Evolutionary conservation across 2,888 invertebrate genomes (phyloP).

Genomic region (Selenia dentaria): DNA sequence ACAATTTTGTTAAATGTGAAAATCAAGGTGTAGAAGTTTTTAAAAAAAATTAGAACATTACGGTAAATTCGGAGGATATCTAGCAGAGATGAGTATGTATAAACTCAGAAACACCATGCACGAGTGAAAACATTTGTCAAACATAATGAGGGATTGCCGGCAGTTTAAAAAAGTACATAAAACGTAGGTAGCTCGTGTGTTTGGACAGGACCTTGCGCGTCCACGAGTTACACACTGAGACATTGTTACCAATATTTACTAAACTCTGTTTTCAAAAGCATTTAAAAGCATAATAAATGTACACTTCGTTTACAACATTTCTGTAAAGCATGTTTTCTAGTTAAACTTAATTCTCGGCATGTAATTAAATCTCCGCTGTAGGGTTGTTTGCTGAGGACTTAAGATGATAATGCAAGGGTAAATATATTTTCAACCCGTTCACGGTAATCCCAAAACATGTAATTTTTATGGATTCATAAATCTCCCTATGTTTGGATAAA

Average conservation of each 20-base stretch:
- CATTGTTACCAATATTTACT: conserved; percentile 44
- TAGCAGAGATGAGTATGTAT: too few relatives aligned
- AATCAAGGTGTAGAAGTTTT: too few relatives aligned
- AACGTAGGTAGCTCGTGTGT: conserved; percentile 41
- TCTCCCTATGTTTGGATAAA: too few relatives aligned
- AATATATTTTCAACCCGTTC: conserved; percentile 52
- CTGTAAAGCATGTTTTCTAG: conserved; percentile 44
- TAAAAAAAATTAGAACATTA: too few relatives aligned
- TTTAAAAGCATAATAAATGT: conserved; percentile 42
- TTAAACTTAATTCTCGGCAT: conserved; percentile 48
- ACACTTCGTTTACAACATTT: conserved; percentile 25
- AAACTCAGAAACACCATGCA: conserved; percentile 43
- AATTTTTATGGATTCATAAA: too few relatives aligned
- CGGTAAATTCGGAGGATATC: too few relatives aligned
- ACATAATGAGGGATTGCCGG: conserved; percentile 57
- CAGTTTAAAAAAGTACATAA: conserved; percentile 53
- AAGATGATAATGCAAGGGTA: conserved; percentile 56
- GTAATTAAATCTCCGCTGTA: conserved; percentile 58
- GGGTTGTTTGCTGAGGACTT: conserved; percentile 61
- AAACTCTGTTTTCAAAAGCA: conserved; percentile 38
- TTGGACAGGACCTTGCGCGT: conserved; percentile 45
- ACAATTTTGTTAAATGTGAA: too few relatives aligned
- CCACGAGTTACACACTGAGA: conserved; percentile 26
- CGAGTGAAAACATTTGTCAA: conserved; percentile 59
- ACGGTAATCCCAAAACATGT: too few relatives aligned